phyloP scores from a whole-genome alignment of 2,113 vertebrate species.

The Cottus gobio region DNA sequence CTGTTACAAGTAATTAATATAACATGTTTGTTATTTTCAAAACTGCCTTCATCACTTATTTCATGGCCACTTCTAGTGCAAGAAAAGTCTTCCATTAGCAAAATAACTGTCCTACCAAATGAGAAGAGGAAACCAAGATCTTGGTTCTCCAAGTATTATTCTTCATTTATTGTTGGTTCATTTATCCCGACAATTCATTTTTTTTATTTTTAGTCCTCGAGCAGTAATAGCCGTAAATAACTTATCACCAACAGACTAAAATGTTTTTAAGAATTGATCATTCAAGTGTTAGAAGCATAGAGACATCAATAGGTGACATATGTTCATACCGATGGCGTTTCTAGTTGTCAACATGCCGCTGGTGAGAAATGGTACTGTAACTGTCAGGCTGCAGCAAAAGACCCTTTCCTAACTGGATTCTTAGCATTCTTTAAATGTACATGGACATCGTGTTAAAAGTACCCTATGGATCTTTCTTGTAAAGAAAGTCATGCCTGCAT shows the following conservation, averaged over 20 bases:
- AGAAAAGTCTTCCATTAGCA: not conserved
- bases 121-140: not conserved
- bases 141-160: conserved; percentile 2
- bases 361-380: not conserved
- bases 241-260: not conserved
- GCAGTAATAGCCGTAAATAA: not conserved
- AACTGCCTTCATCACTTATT: not conserved
- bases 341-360: not conserved
- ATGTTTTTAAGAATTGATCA: not conserved
- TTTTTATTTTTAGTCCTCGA: not conserved
- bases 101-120: not conserved
- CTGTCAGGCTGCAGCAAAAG: not conserved
- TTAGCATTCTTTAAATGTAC: not conserved
- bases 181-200: not conserved
- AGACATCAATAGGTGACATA: too few relatives aligned
- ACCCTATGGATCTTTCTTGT: not conserved
- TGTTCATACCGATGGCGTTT: too few relatives aligned
- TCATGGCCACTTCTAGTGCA: not conserved
- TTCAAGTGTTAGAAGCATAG: too few relatives aligned
- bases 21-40: not conserved
- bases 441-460: not conserved
- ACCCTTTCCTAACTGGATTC: not conserved
- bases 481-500: not conserved
- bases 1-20: not conserved
- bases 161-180: not conserved